These are phyloP conservation scores for Deilephila porcellus DNA, from an alignment of 2,888 invertebrate genomes.

Conservation along the genomic window DNA sequence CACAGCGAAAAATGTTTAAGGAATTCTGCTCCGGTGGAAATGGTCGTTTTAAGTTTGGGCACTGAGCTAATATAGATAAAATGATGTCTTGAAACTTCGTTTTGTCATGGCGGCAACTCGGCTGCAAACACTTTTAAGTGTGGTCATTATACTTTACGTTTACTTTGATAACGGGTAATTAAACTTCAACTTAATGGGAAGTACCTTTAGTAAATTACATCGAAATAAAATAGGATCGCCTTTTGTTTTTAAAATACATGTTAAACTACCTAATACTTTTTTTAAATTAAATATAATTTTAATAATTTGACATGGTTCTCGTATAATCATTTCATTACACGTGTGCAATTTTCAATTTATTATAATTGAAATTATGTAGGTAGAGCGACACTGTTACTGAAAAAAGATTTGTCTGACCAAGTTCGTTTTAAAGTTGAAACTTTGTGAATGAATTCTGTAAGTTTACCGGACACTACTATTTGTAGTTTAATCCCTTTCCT, in stretches of 20 bases:
- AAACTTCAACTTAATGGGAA: not conserved
- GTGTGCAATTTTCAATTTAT: no score
- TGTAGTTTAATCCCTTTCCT: no score
- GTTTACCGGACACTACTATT: no score
- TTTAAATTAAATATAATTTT: no score
- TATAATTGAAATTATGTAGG: no score
- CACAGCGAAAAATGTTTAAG: conserved; percentile 37
- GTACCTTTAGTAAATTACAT: not conserved
- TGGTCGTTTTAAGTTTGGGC: conserved; percentile 34
- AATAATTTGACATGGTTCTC: no score
- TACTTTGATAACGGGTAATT: not conserved
- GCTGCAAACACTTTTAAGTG: not conserved
- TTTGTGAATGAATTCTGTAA: no score
- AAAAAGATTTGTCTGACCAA: not conserved
- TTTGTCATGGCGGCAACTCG: not conserved
- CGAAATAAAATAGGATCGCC: not conserved
- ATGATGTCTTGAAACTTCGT: conserved; percentile 31
- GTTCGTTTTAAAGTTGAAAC: no score
- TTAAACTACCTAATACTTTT: not conserved
- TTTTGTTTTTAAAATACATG: not conserved
- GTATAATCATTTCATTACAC: no score
- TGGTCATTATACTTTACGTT: conserved; percentile 7
- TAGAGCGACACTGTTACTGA: not conserved
- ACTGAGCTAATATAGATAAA: conserved; percentile 37
- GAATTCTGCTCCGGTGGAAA: conserved; percentile 36